These are phyloP conservation scores for Drosophila subpulchrella DNA, from an alignment of 1,140 invertebrate genomes.

Conservation along the genomic window DNA sequence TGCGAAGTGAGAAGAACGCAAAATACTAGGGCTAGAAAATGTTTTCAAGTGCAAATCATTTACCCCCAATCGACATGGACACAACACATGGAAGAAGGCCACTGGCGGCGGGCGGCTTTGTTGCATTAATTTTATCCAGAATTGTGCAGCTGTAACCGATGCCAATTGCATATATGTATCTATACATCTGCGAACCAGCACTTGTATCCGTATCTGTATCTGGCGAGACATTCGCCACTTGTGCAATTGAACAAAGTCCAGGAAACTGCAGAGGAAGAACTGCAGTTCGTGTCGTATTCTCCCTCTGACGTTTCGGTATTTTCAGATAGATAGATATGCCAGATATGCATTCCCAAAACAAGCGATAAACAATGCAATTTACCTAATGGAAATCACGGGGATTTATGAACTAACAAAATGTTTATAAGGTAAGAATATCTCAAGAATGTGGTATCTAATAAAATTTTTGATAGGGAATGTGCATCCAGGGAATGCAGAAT, in stretches of 20 bases:
- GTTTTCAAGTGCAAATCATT: slow-evolving; percentile 67
- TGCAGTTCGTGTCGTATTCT: slow-evolving; percentile 33
- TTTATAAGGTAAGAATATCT: slow-evolving; percentile 20
- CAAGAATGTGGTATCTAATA: slow-evolving; percentile 12
- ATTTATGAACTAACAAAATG: slow-evolving; percentile 46
- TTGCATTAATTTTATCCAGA: slow-evolving; percentile 79
- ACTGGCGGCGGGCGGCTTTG: slow-evolving; percentile 26
- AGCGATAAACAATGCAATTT: slow-evolving; percentile 50
- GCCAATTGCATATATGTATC: slow-evolving; percentile 66
- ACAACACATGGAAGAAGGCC: slow-evolving; percentile 22
- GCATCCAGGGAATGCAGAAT: slow-evolving; percentile 3
- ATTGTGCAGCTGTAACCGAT: slow-evolving; percentile 78
- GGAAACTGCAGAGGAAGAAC: slow-evolving; percentile 32
- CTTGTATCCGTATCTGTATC: slow-evolving; percentile 33
- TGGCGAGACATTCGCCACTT: slow-evolving; percentile 54
- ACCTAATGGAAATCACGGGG: slow-evolving; percentile 35
- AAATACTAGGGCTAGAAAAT: slow-evolving; percentile 35
- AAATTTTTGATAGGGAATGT: slow-evolving; percentile 1
- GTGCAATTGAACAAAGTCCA: slow-evolving; percentile 56
- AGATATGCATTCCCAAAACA: slow-evolving; percentile 28
- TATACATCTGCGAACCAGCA: slow-evolving; percentile 12
- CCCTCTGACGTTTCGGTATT: slow-evolving; percentile 39
- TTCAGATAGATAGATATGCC: slow-evolving; percentile 31
- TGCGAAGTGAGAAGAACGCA: slow-evolving; percentile 29
- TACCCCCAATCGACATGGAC: slow-evolving; percentile 56